A percentile compares a stretch with the other conserved stretches of the same genome.
These are phyloP conservation scores for Poecilia latipinna DNA, from an alignment of 2,113 vertebrate genomes.

Conservation along the genomic window DNA sequence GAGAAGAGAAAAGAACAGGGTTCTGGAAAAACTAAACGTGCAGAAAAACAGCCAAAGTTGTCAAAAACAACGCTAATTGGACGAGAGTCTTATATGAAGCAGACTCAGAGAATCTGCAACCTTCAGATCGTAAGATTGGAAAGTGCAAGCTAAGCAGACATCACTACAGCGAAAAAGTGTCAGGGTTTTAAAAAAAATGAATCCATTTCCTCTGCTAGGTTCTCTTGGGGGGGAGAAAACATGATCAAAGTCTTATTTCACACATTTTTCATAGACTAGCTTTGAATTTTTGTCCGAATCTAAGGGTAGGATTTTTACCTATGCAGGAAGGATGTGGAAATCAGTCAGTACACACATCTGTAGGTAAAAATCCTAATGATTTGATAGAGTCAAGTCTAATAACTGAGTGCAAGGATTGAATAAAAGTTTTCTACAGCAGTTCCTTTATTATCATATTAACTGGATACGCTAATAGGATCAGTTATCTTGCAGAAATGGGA, in stretches of 20 bases:
- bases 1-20: neutral
- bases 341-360: neutral
- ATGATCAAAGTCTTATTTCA: neutral
- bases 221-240: conserved; percentile 14
- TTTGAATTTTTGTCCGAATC: neutral
- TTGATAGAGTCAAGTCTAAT: neutral
- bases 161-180: conserved; percentile 17
- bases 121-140: conserved; percentile 38
- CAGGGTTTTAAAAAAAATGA: conserved; percentile 34
- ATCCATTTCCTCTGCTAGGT: neutral
- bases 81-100: conserved; percentile 27
- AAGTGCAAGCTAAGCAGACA: conserved; percentile 51
- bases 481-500: neutral
- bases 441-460: neutral
- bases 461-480: neutral
- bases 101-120: conserved; percentile 20
- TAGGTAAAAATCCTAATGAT: neutral
- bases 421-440: too few species aligned
- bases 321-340: neutral
- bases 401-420: neutral
- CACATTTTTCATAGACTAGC: neutral
- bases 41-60: conserved; percentile 32
- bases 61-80: conserved; percentile 57
- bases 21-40: conserved; percentile 1
- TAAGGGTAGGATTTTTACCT: neutral